Evolutionary conservation across 2,888 invertebrate species (phyloP), one percentile per base, ranked within the genome.

Genomic region (Parnassius mnemosyne): DNA sequence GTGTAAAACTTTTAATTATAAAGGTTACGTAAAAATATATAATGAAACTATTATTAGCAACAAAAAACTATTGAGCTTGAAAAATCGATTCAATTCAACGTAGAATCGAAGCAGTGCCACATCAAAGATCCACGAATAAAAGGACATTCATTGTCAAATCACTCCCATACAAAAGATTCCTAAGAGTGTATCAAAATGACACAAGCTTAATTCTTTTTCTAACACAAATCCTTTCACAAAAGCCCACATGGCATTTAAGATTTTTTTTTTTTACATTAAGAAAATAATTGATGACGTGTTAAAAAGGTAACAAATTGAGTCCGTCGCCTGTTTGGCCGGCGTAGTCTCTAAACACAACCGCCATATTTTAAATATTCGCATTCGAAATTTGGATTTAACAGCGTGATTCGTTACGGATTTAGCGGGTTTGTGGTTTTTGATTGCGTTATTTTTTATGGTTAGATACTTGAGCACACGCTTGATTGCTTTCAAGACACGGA

Each of bases 221-320:
- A 74, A 73, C 77, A 78, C 75, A 85, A 85, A 87, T 85, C 83
- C 76, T 78, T 80, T 81, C 78, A 85, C 87, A 89, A 89, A 84
- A 84, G 87, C 78, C 87, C 84, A 85, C 75, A 86, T 87, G 85
- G 84, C 80, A 79, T 74, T 68, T 68, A 69, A 58, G 53, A 47
- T 44, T 74, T 76, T 80, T 81, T n/a, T n/a, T n/a, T 85, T 85
- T 76, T 59, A 77, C 77, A 84, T 87, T 89, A 87, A 83, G 83
- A 89, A 84, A 89, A 89, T 87, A 89, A 89, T 87, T 84, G 84
- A 89, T 89, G 89, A 90, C 83, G 89, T 89, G 89, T 89, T 90
- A 91, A 91, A 89, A 89, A 87, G 86, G 83, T 86, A 82, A 86
- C 85, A 81, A 82, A 85, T 84, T 81, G 84, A 79, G 55, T 44